These are phyloP conservation scores for Luidia sarsii DNA, from an alignment of 53 echinoderm and acorn worm genomes.

Conservation along the genomic window DNA sequence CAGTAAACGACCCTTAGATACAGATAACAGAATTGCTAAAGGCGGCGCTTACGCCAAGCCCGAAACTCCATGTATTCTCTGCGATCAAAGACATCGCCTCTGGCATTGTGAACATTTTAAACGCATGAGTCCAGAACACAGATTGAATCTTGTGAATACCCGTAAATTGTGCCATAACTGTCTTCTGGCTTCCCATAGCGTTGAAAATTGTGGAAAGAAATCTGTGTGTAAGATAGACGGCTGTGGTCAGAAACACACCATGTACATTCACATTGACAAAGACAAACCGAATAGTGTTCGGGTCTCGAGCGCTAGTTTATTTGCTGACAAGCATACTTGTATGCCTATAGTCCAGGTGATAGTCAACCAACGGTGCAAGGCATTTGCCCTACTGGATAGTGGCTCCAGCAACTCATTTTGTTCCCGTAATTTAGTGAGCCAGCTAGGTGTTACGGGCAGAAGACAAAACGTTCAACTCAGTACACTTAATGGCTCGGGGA, in stretches of 20 bases:
- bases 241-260: conserved; percentile 53
- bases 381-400: conserved; percentile 41
- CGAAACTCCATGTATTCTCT: conserved; percentile 45
- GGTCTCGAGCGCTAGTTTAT: conserved; percentile 50
- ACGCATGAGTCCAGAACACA: conserved; percentile 25
- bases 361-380: conserved; percentile 13
- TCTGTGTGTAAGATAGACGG: conserved; percentile 18
- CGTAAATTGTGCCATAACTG: conserved; percentile 58
- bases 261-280: conserved; percentile 29
- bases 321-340: not conserved
- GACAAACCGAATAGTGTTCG: not conserved
- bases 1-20: no score
- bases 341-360: conserved; percentile 43
- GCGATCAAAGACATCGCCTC: conserved; percentile 32
- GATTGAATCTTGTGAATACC: conserved; percentile 21
- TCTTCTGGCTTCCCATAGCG: conserved; percentile 18
- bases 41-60: conserved; percentile 32
- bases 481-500: not conserved
- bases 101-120: conserved; percentile 46
- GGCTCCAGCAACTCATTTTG: conserved; percentile 62
- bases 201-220: conserved; percentile 17
- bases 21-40: conserved; percentile 1
- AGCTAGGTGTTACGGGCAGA: not conserved
- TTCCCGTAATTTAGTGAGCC: conserved; percentile 26
- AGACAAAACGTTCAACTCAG: not conserved